Base-by-base conservation (phyloP, 2,888 invertebrate species). In the Protonemura montana region DNA sequence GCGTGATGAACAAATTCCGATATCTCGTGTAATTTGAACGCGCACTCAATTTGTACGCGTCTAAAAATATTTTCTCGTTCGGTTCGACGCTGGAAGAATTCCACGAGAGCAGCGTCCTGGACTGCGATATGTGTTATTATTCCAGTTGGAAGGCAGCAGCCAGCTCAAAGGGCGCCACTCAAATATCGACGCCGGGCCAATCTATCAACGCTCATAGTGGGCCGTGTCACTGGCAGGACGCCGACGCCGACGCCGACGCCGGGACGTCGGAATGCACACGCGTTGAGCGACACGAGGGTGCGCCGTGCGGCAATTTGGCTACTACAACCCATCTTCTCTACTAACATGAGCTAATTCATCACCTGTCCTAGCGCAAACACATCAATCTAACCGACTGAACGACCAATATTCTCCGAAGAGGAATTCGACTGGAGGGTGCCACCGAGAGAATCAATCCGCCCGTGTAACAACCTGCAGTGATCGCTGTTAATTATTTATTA, bases 291-390 rank as follows among this genome's bases (percentile, higher is more conserved):
- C 3, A 7, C 30, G 81, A 30, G 81, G 29, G 81, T 6, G n/a
- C 28, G 81, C 6, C 13, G 81, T 6, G 29, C 28, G 30, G 81
- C 78, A 78, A 78, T 78, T 78, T 78, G 78, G 78, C 78, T 78
- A 28, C 27, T 78, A 28, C 78, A 25, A 78, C 78, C 78, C 78
- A 78, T 78, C 78, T 78, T 78, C 78, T 78, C 78, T 27, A 78
- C 78, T 78, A 82, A 82, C 82, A 82, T 35, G 35, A 25, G 29
- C 42, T 83, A 83, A 83, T 83, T 83, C 82, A 83, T 83, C 82
- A 83, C 82, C 42, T 83, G 82, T 83, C 82, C 10, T 5, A 25
- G n/a, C n/a, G 30, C 81, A 35, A 35, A 83, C 35, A 42, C 82
- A 83, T 83, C 82, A 30, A 83, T 83, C 82, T 83, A 83, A 28